Percentiles rank a stretch among this genome's conserved stretches.
Conservation (phyloP, 2,797 vertebrate species). For the Onychomys arenicola region DNA sequence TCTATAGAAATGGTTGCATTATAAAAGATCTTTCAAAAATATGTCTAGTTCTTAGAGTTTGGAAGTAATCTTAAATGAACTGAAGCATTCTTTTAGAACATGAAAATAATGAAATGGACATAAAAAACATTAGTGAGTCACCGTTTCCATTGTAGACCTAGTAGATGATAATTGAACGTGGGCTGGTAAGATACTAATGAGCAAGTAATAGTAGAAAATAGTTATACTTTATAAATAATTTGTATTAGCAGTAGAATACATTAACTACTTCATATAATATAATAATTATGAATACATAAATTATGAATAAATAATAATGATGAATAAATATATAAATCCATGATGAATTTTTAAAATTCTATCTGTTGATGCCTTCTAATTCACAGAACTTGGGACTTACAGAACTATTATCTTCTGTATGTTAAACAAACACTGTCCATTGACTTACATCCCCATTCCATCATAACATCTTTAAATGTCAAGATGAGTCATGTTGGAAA, state of each 20-base stretch:
- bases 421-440: not conserved
- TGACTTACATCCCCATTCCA: too few relatives aligned
- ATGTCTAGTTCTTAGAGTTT: not conserved
- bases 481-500: not conserved
- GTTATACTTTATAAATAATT: not conserved
- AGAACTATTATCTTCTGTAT: not conserved
- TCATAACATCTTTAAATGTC: not conserved
- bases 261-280: not conserved
- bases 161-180: not conserved
- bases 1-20: not conserved
- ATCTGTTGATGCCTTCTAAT: not conserved
- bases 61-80: not conserved
- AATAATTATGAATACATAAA: too few relatives aligned
- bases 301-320: too few relatives aligned
- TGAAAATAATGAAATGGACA: not conserved
- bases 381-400: not conserved
- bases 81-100: not conserved
- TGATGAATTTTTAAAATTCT: not conserved
- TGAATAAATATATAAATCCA: too few relatives aligned
- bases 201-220: not conserved
- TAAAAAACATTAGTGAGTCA: not conserved
- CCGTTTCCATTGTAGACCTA: not conserved
- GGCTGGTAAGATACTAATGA: not conserved
- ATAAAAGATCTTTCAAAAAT: not conserved
- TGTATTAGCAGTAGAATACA: not conserved